Percentiles rank a stretch among this genome's conserved stretches.
Evolutionary conservation across 2,888 invertebrate genomes (phyloP).

Genomic region (Plagiodera versicolora): DNA sequence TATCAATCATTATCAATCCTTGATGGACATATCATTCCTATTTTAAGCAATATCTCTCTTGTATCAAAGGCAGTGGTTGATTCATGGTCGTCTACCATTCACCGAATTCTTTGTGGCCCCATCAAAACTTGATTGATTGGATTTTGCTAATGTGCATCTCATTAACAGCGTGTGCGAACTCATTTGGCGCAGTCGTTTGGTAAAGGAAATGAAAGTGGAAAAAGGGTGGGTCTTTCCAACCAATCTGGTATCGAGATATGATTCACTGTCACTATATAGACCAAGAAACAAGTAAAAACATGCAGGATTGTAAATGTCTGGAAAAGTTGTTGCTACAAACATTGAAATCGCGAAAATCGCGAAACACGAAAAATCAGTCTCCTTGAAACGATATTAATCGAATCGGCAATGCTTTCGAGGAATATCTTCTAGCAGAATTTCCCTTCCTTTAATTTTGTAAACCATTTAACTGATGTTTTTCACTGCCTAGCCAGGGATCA

Average conservation of each 20-base stretch:
- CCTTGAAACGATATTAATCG: not conserved
- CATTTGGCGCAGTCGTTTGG: slow-evolving; percentile 23
- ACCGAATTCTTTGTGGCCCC: slow-evolving; percentile 57
- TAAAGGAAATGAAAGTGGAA: slow-evolving; percentile 18
- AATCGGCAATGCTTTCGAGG: not conserved
- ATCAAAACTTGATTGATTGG: slow-evolving; percentile 58
- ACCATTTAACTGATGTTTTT: slow-evolving; percentile 7
- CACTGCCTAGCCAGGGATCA: not conserved
- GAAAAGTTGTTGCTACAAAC: no score
- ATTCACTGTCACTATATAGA: no score
- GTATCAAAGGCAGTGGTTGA: slow-evolving; percentile 47
- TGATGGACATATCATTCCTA: no score
- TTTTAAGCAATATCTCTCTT: no score
- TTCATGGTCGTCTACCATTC: slow-evolving; percentile 46
- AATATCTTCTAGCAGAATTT: not conserved
- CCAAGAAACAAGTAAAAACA: no score
- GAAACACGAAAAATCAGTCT: not conserved
- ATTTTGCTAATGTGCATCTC: slow-evolving; percentile 48
- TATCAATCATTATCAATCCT: no score
- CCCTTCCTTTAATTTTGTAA: not conserved
- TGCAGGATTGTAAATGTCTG: no score
- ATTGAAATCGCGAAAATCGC: no score
- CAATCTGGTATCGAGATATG: no score
- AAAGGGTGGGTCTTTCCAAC: slow-evolving; percentile 7
- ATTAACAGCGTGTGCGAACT: slow-evolving; percentile 38